A percentile compares a stretch with the other conserved stretches of the same genome.
These are phyloP conservation scores for Leguminivora glycinivorella DNA, from an alignment of 1,140 invertebrate genomes.

Conservation along the genomic window DNA sequence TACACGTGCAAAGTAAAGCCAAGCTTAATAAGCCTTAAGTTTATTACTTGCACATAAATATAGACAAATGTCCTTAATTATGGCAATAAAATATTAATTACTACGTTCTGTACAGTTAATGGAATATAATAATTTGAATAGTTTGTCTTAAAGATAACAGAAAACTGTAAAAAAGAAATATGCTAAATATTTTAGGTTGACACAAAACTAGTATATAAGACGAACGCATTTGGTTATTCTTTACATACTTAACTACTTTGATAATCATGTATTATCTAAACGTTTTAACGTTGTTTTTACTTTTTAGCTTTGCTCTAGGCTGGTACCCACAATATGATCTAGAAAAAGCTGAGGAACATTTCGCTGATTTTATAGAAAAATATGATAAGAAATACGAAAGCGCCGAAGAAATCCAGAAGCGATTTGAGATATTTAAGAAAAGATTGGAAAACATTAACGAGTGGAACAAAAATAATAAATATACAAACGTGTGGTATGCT, in stretches of 20 bases:
- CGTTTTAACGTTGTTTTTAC: neutral
- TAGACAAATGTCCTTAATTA: too few relatives aligned
- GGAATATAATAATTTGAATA: neutral
- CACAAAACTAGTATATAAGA: slow-evolving; percentile 1
- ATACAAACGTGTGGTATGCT: neutral
- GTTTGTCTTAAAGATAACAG: neutral
- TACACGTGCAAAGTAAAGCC: too few relatives aligned
- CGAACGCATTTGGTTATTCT: neutral
- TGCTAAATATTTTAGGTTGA: neutral
- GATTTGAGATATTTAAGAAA: slow-evolving; percentile 3
- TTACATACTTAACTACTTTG: neutral
- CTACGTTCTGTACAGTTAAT: neutral
- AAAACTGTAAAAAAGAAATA: neutral
- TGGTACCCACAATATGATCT: neutral
- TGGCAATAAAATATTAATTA: too few relatives aligned
- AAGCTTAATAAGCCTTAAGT: too few relatives aligned
- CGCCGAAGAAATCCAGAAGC: neutral
- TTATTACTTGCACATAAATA: too few relatives aligned
- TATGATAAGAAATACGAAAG: slow-evolving; percentile 7
- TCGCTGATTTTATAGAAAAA: slow-evolving; percentile 9
- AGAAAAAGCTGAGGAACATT: neutral
- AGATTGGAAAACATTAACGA: neutral
- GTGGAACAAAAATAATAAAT: neutral
- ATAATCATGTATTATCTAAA: neutral
- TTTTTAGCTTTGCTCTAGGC: neutral